Evolutionary conservation across 2,113 vertebrate species (phyloP).

Genomic region (Zosterops hypoxanthus): DNA sequence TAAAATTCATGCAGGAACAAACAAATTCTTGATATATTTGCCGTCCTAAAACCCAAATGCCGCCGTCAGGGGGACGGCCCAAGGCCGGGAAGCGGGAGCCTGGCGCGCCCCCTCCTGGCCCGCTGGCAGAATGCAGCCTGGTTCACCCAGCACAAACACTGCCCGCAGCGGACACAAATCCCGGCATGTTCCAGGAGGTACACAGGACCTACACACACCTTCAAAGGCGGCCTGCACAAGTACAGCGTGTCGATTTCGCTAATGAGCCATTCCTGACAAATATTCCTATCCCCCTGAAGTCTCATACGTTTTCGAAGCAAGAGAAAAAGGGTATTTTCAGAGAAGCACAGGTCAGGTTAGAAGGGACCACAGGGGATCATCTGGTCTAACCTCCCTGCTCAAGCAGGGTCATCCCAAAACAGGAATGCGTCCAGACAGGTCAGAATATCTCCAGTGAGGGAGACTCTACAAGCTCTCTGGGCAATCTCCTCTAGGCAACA

Average conservation of each 20-base stretch:
- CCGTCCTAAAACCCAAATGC: not conserved
- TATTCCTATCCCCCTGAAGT: not conserved
- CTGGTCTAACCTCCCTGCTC: not conserved
- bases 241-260: fast-evolving
- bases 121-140: not conserved
- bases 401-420: not conserved
- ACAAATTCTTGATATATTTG: not conserved
- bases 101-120: conserved; percentile 29
- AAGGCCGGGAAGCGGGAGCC: not conserved
- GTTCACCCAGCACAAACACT: fast-evolving
- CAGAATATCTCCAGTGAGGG: not conserved
- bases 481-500: not conserved
- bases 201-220: not conserved
- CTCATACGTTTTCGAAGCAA: not conserved
- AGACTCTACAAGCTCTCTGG: not conserved
- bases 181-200: fast-evolving
- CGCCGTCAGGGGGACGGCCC: not conserved
- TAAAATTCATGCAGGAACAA: not conserved
- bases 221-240: not conserved
- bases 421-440: not conserved
- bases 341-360: not conserved
- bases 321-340: not conserved
- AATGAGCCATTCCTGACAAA: not conserved
- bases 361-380: not conserved
- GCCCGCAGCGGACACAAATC: not conserved